Evolutionary conservation across 92 coral and sea anemone genomes (phyloP).

Genomic region (Pocillopora grandis): DNA sequence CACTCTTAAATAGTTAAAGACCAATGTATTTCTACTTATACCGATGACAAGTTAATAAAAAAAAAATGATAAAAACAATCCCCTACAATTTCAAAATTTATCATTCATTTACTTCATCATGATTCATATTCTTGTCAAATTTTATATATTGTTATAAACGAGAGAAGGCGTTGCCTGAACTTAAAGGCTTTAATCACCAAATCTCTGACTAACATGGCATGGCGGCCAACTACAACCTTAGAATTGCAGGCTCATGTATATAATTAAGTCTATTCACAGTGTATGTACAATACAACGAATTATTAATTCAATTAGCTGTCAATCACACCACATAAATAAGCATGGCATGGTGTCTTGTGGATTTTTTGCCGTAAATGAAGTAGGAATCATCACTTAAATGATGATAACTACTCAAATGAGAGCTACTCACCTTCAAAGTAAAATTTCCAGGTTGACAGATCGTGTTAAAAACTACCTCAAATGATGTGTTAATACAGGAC

Average conservation of each 20-base stretch:
- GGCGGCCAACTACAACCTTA: not conserved
- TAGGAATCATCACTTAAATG: no score
- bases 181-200: not conserved
- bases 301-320: not conserved
- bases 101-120: no score
- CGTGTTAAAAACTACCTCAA: conserved; percentile 20
- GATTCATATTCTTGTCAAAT: no score
- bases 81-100: no score
- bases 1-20: not conserved
- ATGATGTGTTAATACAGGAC: conserved; percentile 43
- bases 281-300: not conserved
- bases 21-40: no score
- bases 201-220: not conserved
- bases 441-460: conserved; percentile 59
- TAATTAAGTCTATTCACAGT: not conserved
- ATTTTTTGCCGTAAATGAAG: no score
- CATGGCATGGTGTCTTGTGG: no score
- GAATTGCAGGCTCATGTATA: not conserved
- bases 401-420: no score
- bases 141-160: not conserved
- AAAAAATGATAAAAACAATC: no score
- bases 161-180: not conserved
- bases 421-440: conserved; percentile 34
- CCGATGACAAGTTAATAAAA: no score
- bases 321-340: not conserved